Percentiles rank a stretch among this genome's conserved stretches.
These are phyloP conservation scores for Eristalis tenax DNA, from an alignment of 2,888 invertebrate genomes.

Conservation along the genomic window DNA sequence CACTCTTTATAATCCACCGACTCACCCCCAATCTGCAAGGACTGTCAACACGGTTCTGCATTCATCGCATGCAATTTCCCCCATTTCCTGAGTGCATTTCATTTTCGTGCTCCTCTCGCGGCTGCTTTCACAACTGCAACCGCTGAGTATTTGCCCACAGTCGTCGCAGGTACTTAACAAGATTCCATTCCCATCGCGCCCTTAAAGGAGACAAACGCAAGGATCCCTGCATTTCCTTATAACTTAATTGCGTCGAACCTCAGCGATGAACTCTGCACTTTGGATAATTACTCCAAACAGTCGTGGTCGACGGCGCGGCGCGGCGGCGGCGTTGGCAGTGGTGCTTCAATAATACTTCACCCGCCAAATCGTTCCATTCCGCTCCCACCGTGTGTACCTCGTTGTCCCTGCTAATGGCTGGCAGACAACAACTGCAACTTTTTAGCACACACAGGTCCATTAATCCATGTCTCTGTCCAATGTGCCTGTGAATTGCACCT, in stretches of 20 bases:
- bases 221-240: neutral
- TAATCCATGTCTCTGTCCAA: constrained; percentile 37
- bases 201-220: neutral
- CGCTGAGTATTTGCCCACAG: neutral
- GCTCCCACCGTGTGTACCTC: neutral
- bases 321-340: neutral
- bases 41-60: neutral
- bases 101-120: neutral
- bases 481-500: constrained; percentile 44
- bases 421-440: constrained; percentile 10
- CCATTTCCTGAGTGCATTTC: neutral
- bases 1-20: neutral
- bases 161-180: too few relatives aligned
- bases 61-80: neutral
- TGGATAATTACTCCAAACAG: constrained; percentile 17
- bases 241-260: constrained; percentile 2
- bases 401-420: neutral
- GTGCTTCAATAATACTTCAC: neutral
- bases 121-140: neutral
- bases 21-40: neutral
- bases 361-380: neutral
- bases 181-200: neutral
- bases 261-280: constrained; percentile 22
- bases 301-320: neutral
- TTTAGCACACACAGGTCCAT: constrained; percentile 42